Conservation (phyloP, 2,797 vertebrate genomes). For the Gila robusta region DNA sequence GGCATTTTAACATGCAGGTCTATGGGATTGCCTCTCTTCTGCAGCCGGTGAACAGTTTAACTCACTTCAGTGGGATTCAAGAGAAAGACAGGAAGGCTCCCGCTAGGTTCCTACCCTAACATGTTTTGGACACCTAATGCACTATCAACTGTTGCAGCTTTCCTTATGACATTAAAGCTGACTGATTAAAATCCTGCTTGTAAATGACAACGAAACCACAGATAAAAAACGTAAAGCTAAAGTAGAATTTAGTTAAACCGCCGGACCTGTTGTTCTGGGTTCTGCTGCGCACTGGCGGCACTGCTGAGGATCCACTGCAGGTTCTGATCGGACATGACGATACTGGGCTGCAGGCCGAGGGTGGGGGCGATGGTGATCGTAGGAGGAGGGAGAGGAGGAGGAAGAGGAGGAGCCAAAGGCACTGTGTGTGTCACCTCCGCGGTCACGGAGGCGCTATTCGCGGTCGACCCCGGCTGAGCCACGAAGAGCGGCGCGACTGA, state of each 20-base stretch:
- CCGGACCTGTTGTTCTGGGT: constrained; percentile 90
- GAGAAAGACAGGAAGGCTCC: too few relatives aligned
- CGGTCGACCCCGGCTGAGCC: constrained; percentile 72
- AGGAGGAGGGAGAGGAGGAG: constrained; percentile 82
- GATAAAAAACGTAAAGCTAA: not conserved
- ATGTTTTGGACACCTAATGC: too few relatives aligned
- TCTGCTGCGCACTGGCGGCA: constrained; percentile 87
- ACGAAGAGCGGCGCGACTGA: constrained; percentile 80
- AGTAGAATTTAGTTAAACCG: not conserved
- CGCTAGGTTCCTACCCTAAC: too few relatives aligned
- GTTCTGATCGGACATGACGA: constrained; percentile 97
- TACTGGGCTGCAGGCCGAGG: constrained; percentile 88
- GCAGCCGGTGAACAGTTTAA: too few relatives aligned
- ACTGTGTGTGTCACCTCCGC: constrained; percentile 82
- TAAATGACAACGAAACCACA: not conserved
- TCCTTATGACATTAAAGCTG: too few relatives aligned
- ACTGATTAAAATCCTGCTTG: not conserved
- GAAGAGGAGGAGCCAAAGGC: constrained; percentile 85
- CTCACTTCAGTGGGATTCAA: too few relatives aligned
- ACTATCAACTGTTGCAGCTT: too few relatives aligned
- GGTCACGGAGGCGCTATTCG: constrained; percentile 70
- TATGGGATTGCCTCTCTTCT: too few relatives aligned
- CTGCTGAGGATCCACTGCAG: constrained; percentile 98
- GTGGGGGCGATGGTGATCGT: constrained; percentile 88
- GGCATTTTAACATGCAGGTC: too few relatives aligned